These are phyloP conservation scores for Gastracanthus pulcherrimus DNA, from an alignment of 2,888 invertebrate species.

Conservation along the genomic window DNA sequence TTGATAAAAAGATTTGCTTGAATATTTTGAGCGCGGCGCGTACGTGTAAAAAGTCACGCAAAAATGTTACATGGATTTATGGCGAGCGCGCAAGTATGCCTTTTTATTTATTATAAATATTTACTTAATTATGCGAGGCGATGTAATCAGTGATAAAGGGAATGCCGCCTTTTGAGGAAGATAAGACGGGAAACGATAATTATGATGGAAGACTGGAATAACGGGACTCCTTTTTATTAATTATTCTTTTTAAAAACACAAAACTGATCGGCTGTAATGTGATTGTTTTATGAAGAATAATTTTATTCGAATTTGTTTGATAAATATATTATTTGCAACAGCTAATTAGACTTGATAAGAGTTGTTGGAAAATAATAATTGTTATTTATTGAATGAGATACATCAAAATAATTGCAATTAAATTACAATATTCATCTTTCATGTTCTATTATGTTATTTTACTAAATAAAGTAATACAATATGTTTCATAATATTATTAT, in stretches of 20 bases:
- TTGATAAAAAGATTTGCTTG: slow-evolving; percentile 56
- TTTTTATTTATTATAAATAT: slow-evolving; percentile 52
- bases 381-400: background rate
- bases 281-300: no score
- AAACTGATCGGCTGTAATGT: background rate
- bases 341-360: background rate
- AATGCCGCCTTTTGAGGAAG: slow-evolving; percentile 4
- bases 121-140: slow-evolving; percentile 39
- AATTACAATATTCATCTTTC: no score
- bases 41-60: slow-evolving; percentile 31
- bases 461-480: no score
- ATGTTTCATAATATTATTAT: no score
- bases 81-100: background rate
- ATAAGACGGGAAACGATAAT: slow-evolving; percentile 5
- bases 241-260: background rate
- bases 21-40: slow-evolving; percentile 31
- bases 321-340: background rate
- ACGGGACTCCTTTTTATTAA: slow-evolving; percentile 7
- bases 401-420: background rate
- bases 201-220: slow-evolving; percentile 16
- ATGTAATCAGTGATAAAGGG: slow-evolving; percentile 39
- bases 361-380: background rate
- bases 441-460: no score
- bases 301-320: no score
- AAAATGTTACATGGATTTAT: slow-evolving; percentile 28